Evolutionary conservation across 2,797 vertebrate species (phyloP).

Genomic region (Aldrovandia affinis): DNA sequence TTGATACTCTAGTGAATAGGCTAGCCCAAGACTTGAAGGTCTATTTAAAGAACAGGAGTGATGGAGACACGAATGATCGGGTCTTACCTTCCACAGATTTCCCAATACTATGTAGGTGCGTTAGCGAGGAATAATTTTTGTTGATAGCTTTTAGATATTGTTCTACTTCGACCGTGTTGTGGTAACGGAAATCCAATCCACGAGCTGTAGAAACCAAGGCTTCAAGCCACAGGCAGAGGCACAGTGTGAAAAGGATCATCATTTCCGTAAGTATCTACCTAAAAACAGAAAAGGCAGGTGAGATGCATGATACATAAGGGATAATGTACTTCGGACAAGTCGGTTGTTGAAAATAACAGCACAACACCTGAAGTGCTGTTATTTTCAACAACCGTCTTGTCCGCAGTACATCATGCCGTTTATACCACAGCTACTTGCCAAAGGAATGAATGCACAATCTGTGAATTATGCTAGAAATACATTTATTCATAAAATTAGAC

Average conservation of each 20-base stretch:
- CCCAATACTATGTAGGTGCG: constrained; percentile 57
- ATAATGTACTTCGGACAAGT: too few species aligned
- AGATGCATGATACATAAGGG: too few species aligned
- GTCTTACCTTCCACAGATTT: constrained; percentile 55
- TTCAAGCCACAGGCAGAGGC: constrained; percentile 20
- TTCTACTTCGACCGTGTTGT: constrained; percentile 47
- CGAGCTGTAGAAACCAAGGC: constrained; percentile 21
- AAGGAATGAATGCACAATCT: too few species aligned
- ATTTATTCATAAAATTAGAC: too few species aligned
- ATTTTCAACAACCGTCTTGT: too few species aligned
- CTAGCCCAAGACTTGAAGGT: too few species aligned
- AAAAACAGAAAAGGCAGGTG: neutral
- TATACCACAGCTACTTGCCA: too few species aligned
- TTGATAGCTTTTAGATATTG: constrained; percentile 48
- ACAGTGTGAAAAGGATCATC: constrained; percentile 20
- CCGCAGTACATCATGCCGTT: too few species aligned
- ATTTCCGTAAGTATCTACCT: constrained; percentile 7
- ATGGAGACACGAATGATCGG: neutral
- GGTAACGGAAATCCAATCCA: constrained; percentile 54
- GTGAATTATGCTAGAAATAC: too few species aligned
- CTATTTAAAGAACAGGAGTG: neutral
- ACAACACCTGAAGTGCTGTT: too few species aligned
- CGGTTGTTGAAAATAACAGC: too few species aligned
- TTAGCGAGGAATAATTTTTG: constrained; percentile 47
- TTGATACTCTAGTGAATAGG: too few species aligned